Evolutionary conservation across 2,888 invertebrate genomes (phyloP).

Genomic region (Sussaba pulchella): DNA sequence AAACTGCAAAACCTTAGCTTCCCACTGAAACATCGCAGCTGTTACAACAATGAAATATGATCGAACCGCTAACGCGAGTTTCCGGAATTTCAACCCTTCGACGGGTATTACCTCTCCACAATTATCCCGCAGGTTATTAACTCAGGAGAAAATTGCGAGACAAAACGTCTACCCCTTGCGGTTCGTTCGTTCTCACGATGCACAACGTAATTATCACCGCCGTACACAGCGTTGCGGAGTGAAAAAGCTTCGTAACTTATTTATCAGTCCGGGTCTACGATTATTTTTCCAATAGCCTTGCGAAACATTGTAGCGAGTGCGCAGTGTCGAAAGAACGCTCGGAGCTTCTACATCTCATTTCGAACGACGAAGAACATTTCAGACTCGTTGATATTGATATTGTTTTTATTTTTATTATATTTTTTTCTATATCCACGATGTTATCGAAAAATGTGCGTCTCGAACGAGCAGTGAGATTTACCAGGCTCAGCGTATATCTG

Average conservation of each 20-base stretch:
- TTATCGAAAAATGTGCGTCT: constrained; percentile 36
- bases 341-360: neutral
- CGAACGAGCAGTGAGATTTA: constrained; percentile 60
- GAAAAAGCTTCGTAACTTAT: constrained; percentile 5
- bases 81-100: neutral
- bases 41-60: neutral
- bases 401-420: too few species aligned
- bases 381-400: too few species aligned
- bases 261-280: neutral
- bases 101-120: neutral
- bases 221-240: neutral
- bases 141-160: constrained; percentile 8
- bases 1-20: too few species aligned
- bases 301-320: neutral
- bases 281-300: neutral
- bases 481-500: constrained; percentile 53
- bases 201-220: neutral
- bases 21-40: too few species aligned
- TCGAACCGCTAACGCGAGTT: neutral
- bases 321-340: constrained; percentile 3
- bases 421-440: neutral
- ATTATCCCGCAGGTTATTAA: neutral
- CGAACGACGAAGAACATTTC: neutral
- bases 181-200: constrained; percentile 9
- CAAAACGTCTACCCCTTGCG: neutral